Base-by-base conservation (phyloP, 1,140 invertebrate genomes). In the Pogonognathellus flavescens region DNA sequence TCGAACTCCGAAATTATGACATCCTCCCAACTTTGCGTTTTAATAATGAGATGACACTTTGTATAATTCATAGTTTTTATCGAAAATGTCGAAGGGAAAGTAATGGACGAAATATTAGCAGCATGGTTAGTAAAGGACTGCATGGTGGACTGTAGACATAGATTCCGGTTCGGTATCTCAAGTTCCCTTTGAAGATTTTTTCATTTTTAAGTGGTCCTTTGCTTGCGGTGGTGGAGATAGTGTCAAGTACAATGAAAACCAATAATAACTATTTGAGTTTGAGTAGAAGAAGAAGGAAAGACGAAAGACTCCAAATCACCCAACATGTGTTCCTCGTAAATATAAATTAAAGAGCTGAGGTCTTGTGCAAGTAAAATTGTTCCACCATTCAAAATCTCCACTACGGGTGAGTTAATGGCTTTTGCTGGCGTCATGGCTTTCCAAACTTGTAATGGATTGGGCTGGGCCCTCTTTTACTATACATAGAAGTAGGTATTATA, bases 341-440 rank as follows among this genome's bases (percentile, higher is more conserved):
- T 76, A 76, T 76, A 76, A 76, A 76, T 76, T 14, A 31, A 76
- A 70, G 70, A 41, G 66, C 8, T 31, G 22, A 70, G 13, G 10
- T 11, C 13, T n/a, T 49, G 11, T 76, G 70, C 41, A 76, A 41
- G 70, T n/a, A 31, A 76, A 76, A 76, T 76, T 50, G 14, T 76
- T 6, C 41, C 16, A 14, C 70, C 16, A 8, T 25, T 72, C n/a
- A 14, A 3, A 72, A 50, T 16, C n/a, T 14, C 8, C 8, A 70
- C 18, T 72, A 76, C 18, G 70, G 70, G n/a, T 31, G 70, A 76
- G 31, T 76, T 76, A 76, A 76, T 76, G 70, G 70, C 13, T 76
- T 76, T 76, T 76, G 70, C 70, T 76, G 41, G 31, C 70, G 70
- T 76, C 70, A 76, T 76, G 70, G n/a, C 70, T 76, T 76, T 76